A percentile compares a stretch with the other conserved stretches of the same genome.
Evolutionary conservation across 2,888 invertebrate species (phyloP).

Genomic region (Macaria notata): DNA sequence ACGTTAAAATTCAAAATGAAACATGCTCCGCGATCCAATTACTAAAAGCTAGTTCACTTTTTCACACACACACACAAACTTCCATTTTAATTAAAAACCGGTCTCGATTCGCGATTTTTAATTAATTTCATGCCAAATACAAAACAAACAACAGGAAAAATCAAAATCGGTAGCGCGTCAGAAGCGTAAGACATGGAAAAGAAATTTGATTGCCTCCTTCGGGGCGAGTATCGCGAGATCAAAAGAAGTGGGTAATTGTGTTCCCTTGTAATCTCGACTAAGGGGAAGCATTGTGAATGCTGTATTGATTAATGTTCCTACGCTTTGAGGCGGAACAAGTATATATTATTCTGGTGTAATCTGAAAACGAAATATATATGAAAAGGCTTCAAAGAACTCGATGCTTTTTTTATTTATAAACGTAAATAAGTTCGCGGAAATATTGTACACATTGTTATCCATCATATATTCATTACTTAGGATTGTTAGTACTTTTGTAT

Average conservation of each 20-base stretch:
- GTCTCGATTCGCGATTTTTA: neutral
- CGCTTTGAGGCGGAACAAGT: conserved; percentile 13
- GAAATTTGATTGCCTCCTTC: conserved; percentile 38
- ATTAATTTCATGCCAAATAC: conserved; percentile 15
- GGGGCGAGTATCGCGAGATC: conserved; percentile 34
- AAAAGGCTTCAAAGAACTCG: conserved; percentile 1
- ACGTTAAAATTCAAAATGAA: conserved; percentile 12
- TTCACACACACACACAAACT: neutral
- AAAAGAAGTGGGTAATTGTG: conserved; percentile 34
- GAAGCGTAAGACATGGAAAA: conserved; percentile 32
- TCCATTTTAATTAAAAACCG: conserved; percentile 10
- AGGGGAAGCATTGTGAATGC: conserved; percentile 33
- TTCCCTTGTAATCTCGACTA: conserved; percentile 36
- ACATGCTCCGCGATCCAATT: conserved; percentile 9
- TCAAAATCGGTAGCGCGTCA: conserved; percentile 28
- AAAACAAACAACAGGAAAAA: conserved; percentile 29
- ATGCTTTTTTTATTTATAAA: no score
- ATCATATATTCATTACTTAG: no score
- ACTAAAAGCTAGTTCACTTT: conserved; percentile 6
- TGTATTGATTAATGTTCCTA: conserved; percentile 30
- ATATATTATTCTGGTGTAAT: conserved; percentile 9
- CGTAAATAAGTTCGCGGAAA: no score
- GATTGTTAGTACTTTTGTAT: no score
- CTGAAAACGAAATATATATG: neutral
- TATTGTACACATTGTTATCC: no score